Base-by-base conservation (phyloP, 2,888 invertebrate species). In the Mythimna ferrago region DNA sequence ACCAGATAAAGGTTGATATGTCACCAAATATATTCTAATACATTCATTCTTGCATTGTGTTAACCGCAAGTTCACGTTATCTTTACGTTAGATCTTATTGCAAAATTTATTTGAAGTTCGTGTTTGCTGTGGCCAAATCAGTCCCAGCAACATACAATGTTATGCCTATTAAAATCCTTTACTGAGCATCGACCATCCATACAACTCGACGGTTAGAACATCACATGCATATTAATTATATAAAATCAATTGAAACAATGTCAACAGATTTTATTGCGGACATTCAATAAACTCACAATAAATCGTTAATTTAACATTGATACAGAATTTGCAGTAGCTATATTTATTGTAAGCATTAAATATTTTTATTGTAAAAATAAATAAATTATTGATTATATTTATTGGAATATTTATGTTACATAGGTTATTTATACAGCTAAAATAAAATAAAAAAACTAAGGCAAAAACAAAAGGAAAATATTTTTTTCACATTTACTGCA, bases 271-370 rank as follows among this genome's bases (percentile, higher is more conserved):
- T 57, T 67, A 66, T 21, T 44, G 14, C 9, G 7, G 14, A 6
- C 48, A 53, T 41, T 19, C 19, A 61, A 66, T 75, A 76, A 60
- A 56, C 67, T 56, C 10, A 67, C 26, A 81, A 81, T 78, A 63
- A 60, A 56, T 41, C 0, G 51, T 62, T 60, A 56, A 75, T 74
- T 11, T 63, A 41, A 26, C 54, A 63, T 4, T n/a, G 51, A 44
- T 64, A 76, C 38, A 80, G 48, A 53, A 32, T 63, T 60, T 19
- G 2, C 41, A 57, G 16, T 73, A 6, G 51, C n/a, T 7, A 51
- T 48, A 19, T 65, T 65, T 35, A 56, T 56, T 51, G 14, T 44
- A 14, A 38, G n/a, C 44, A 14, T 44, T 2, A 35, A 48, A 53
- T 2, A 38, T 35, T 64, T 60, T 60, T 79, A 60, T 56, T 71